Conservation (phyloP, 1,140 invertebrate genomes). For the Drosophila gunungcola region DNA sequence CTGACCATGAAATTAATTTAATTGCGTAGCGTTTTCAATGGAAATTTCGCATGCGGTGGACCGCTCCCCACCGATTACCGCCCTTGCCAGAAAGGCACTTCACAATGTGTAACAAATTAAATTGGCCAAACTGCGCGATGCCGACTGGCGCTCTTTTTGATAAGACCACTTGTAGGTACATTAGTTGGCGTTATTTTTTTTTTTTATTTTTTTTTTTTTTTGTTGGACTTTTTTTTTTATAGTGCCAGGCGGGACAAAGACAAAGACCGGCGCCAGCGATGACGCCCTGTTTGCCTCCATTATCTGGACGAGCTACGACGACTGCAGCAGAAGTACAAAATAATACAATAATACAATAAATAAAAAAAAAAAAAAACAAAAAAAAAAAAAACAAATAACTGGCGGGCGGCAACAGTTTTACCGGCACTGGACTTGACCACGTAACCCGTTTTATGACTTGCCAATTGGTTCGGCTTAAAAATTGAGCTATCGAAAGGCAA, state of each 20-base stretch:
- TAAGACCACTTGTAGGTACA: slow-evolving; percentile 31
- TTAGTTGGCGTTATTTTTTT: slow-evolving; percentile 1
- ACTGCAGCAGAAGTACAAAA: too few relatives aligned
- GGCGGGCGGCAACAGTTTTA: slow-evolving; percentile 29
- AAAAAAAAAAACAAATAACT: too few relatives aligned
- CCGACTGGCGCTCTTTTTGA: slow-evolving; percentile 23
- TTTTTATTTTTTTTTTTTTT: not conserved
- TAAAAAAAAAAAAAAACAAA: too few relatives aligned
- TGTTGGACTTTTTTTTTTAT: slow-evolving; percentile 1
- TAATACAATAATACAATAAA: too few relatives aligned
- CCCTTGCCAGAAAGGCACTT: slow-evolving; percentile 14
- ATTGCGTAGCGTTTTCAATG: slow-evolving; percentile 59
- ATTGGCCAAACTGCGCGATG: slow-evolving; percentile 43
- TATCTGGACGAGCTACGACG: slow-evolving; percentile 38
- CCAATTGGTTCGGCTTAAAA: slow-evolving; percentile 19
- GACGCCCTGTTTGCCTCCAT: slow-evolving; percentile 59
- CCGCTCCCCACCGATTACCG: not conserved
- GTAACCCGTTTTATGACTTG: slow-evolving; percentile 43
- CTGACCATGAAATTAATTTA: slow-evolving; percentile 73
- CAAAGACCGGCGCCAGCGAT: slow-evolving; percentile 60
- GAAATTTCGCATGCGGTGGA: slow-evolving; percentile 15
- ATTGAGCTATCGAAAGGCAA: slow-evolving; percentile 4
- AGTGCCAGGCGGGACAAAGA: slow-evolving; percentile 47
- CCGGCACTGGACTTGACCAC: slow-evolving; percentile 17
- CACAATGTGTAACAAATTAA: slow-evolving; percentile 59